Conservation (phyloP, 2,797 vertebrate genomes). For the Tokudaia muenninki region DNA sequence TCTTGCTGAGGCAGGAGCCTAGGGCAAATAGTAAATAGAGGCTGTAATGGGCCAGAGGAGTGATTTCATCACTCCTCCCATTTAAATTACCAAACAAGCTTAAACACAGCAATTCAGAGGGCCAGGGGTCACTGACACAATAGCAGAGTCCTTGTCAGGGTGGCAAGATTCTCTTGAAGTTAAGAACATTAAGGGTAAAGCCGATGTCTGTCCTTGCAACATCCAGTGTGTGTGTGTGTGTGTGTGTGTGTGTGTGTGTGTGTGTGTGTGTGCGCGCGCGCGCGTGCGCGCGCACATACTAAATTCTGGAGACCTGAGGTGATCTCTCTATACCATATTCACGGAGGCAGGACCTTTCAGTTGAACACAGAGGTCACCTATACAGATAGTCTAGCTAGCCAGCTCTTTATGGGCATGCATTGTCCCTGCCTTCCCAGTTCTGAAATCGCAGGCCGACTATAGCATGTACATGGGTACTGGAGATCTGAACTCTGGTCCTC, state of each 20-base stretch:
- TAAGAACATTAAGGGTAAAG: neutral
- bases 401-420: neutral
- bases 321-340: neutral
- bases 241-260: neutral
- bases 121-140: neutral
- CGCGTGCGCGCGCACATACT: too few species aligned
- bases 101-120: neutral
- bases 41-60: constrained; percentile 18
- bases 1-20: constrained; percentile 52
- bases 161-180: neutral
- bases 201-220: neutral
- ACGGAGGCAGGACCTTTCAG: neutral
- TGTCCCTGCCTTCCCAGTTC: neutral
- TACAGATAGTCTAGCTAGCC: neutral
- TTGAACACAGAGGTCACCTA: neutral
- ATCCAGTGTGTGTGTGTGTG: neutral
- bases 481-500: neutral
- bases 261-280: neutral
- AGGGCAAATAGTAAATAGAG: neutral
- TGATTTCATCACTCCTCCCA: neutral
- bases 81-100: constrained; percentile 42
- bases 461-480: neutral
- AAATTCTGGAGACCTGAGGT: neutral
- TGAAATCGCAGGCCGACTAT: neutral
- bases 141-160: neutral